Percentiles rank a stretch among this genome's conserved stretches.
Conservation (phyloP, 1,140 invertebrate genomes). For the Triops cancriformis region DNA sequence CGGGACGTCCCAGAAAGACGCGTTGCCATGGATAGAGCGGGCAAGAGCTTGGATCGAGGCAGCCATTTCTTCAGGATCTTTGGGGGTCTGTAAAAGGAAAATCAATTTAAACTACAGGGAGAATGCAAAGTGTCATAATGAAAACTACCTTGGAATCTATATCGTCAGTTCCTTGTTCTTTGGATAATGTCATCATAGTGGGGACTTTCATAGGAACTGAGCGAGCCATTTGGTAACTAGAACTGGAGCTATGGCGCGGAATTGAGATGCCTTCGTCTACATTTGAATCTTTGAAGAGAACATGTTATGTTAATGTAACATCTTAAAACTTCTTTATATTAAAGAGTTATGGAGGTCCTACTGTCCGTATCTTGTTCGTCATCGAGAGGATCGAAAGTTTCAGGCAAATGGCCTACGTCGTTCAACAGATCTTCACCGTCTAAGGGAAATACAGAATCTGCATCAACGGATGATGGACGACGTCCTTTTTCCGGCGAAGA, state of each 20-base stretch:
- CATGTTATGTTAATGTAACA: neutral
- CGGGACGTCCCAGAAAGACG: constrained; percentile 18
- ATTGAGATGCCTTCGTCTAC: constrained; percentile 10
- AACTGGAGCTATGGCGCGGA: neutral
- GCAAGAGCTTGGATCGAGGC: constrained; percentile 22
- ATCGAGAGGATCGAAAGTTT: constrained; percentile 7
- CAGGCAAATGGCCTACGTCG: neutral
- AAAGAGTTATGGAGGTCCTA: neutral
- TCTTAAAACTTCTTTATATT: neutral
- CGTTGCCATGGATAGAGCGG: constrained; percentile 2
- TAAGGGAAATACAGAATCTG: constrained; percentile 5
- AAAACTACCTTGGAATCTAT: neutral
- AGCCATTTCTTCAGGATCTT: constrained; percentile 19
- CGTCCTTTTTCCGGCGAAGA: neutral
- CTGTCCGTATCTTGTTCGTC: constrained; percentile 17
- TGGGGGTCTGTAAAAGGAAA: neutral
- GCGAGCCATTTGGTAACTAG: constrained; percentile 5
- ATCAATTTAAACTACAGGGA: neutral
- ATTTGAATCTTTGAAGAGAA: neutral
- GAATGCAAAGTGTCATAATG: neutral
- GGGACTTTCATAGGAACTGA: constrained; percentile 19
- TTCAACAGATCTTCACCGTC: neutral
- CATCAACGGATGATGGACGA: neutral
- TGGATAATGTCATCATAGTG: neutral
- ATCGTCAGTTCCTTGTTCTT: neutral